These are phyloP conservation scores for Polymixis lichenea DNA, from an alignment of 2,888 invertebrate species.

Conservation along the genomic window DNA sequence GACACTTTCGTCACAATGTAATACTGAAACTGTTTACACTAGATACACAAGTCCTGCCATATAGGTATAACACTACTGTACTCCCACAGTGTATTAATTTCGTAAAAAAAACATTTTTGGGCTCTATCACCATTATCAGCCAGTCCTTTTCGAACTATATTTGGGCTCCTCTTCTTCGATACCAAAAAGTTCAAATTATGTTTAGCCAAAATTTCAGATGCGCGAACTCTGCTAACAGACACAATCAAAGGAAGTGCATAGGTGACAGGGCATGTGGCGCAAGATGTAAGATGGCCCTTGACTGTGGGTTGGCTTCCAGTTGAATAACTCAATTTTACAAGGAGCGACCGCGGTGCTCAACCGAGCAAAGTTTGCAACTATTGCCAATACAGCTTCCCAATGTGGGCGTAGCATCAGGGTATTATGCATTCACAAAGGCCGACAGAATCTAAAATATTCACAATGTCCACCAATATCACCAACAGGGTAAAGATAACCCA, in stretches of 20 bases:
- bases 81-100: background rate
- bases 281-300: background rate
- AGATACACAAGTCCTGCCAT: background rate
- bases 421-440: conserved; percentile 1
- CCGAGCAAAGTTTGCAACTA: background rate
- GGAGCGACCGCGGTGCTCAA: background rate
- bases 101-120: background rate
- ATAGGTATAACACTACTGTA: too few species aligned
- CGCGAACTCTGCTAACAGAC: background rate
- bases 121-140: background rate
- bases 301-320: background rate
- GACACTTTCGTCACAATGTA: too few species aligned
- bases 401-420: background rate
- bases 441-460: background rate
- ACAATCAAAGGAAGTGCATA: background rate
- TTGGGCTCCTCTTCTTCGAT: background rate
- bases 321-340: background rate
- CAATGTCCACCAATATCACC: background rate
- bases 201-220: background rate
- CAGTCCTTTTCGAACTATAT: background rate
- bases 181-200: background rate
- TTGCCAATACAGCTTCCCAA: background rate
- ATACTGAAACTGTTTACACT: background rate
- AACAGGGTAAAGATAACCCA: background rate
- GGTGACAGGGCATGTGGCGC: background rate